Evolutionary conservation across 23 tunicate genomes (phyloP), one percentile per base, ranked within the genome.

Genomic region (Ciona savignyi): DNA sequence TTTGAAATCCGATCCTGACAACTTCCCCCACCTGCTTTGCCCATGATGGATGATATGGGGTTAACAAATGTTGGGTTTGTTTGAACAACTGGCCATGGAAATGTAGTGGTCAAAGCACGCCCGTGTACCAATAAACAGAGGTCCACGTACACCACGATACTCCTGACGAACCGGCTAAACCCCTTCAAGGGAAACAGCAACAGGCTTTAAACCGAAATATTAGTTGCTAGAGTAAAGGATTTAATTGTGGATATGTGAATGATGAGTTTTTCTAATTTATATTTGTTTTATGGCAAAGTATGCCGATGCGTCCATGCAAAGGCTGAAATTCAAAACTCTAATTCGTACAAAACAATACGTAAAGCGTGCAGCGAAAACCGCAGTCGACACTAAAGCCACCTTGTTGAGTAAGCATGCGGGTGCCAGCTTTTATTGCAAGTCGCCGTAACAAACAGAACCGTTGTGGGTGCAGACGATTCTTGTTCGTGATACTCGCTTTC

Each of bases 381-480:
- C 56, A 42, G 15, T 9, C 56, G 56, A 9, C 56, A 42, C 15
- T 15, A 9, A 42, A 6, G 15, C 56, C 56, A 15, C 15, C 56
- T 42, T 42, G 56, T 42, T 42, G 56, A 9, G 11, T 15, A 9
- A 42, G 15, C 56, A 42, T 6, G 9, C 15, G 9, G 15, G 11
- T 42, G 56, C 56, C 56, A 42, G 56, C 56, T 42, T 42, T 42
- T 42, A 42, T 42, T 42, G 56, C 56, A 42, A 42, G 56, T 42
- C 56, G 56, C 56, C 56, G 56, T 42, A 42, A 42, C 56, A 42
- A 42, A 42, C 56, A 42, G 56, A 15, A 9, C 15, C 15, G 56
- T 42, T 42, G 56, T 42, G 56, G 56, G 56, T 15, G 56, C 56
- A 9, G 11, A 42, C 9, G 56, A 9, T 15, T 42, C 15, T 42